phyloP scores from a whole-genome alignment of 1,140 invertebrate genomes.

The Calosoma granatense region DNA sequence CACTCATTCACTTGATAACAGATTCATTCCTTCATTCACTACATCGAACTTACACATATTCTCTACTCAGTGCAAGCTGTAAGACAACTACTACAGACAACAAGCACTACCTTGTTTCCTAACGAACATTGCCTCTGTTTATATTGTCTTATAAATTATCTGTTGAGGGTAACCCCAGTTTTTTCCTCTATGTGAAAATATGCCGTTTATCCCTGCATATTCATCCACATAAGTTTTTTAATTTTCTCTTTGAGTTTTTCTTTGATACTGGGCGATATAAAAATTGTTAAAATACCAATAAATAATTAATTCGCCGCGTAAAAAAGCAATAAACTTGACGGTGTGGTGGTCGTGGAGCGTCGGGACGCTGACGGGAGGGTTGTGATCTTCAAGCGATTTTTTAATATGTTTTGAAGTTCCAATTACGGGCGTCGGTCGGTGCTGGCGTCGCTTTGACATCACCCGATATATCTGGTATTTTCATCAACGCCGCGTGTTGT shows the following conservation, averaged over 20 bases:
- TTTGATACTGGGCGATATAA: background rate
- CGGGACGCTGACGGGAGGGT: background rate
- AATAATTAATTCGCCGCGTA: conserved; percentile 1
- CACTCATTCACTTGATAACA: no score
- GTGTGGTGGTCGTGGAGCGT: background rate
- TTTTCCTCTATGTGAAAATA: no score
- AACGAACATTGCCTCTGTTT: no score
- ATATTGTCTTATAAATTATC: no score
- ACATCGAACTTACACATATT: no score
- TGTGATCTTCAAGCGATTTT: conserved; percentile 3
- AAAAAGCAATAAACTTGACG: background rate
- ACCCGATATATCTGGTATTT: conserved; percentile 1
- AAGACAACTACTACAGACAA: no score
- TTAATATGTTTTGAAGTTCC: conserved; percentile 8
- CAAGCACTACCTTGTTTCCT: no score
- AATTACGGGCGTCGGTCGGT: background rate
- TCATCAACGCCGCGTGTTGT: background rate
- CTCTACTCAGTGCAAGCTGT: no score
- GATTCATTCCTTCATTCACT: no score
- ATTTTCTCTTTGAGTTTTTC: background rate
- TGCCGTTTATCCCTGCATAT: no score
- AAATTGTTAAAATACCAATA: conserved; percentile 8
- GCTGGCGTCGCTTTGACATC: background rate
- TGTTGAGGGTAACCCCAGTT: no score
- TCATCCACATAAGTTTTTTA: background rate